Evolutionary conservation across 2,113 vertebrate genomes (phyloP), one percentile per base, ranked within the genome.

Genomic region (Paramormyrops kingsleyae): DNA sequence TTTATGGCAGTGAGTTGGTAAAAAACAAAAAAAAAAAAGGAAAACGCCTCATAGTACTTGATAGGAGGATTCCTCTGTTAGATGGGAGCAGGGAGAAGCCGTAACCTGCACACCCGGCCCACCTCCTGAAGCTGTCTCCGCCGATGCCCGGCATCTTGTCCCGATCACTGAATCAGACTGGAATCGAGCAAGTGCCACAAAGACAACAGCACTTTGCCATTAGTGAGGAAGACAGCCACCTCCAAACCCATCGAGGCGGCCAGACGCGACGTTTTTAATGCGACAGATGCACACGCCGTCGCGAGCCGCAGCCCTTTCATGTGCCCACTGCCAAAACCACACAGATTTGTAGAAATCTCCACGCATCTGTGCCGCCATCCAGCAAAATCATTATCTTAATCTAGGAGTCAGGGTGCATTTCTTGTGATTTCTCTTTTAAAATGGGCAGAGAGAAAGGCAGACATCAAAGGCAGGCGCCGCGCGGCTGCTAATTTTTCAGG

Each of bases 401-500:
- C 96, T 95, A 90, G 93, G 94, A 95, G 94, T 91, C 94, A 93
- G 95, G 94, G 96, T 95, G 93, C 95, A 95, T 97, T 96, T 94
- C 94, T 95, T 96, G 94, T 95, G 96, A 96, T 95, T 96, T 90
- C 90, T 95, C 91, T 94, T 94, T 93, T 53, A 94, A 95, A 94
- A 95, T 93, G 93, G 93, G 94, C 93, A 94, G 92, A 91, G 15
- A 84, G 89, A 90, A 90, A 62, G 93, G 70, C 74, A 87, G 91
- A 97, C 96, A 96, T 98, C 97, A 98, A 97, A 98, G 96, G 93
- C 93, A 89, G 93, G 94, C 92, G 92, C 93, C 94, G 94, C 92
- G 90, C 92, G 93, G 95, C 95, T 96, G 95, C 95, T 97, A 96
- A 96, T 95, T 94, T 95, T 95, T 95, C 94, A 90, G 94, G 94